phyloP scores from a whole-genome alignment of 1,140 invertebrate species.

The Hylaeus anthracinus region DNA sequence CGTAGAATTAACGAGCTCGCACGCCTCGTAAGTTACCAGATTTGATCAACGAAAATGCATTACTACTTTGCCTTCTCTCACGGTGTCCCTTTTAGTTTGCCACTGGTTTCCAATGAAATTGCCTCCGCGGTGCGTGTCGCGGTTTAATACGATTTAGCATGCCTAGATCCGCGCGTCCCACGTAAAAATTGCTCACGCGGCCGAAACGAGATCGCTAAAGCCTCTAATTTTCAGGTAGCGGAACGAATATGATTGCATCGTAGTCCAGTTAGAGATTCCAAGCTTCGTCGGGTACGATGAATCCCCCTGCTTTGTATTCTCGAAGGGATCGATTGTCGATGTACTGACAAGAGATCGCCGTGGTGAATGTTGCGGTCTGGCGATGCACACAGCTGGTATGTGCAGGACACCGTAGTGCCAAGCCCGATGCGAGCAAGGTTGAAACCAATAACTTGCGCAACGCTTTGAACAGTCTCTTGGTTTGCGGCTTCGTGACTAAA shows the following conservation, averaged over 20 bases:
- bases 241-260: background rate
- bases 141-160: background rate
- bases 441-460: slow-evolving; percentile 65
- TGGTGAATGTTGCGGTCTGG: slow-evolving; percentile 39
- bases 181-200: background rate
- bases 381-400: slow-evolving; percentile 45
- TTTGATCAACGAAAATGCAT: background rate
- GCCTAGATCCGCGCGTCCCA: background rate
- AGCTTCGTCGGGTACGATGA: background rate
- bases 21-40: background rate
- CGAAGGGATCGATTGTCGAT: slow-evolving; percentile 41
- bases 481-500: slow-evolving; percentile 69
- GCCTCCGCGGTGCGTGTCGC: background rate
- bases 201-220: no score
- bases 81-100: background rate
- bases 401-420: slow-evolving; percentile 45
- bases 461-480: slow-evolving; percentile 65
- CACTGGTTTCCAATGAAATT: background rate
- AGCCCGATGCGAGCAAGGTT: slow-evolving; percentile 48
- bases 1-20: no score
- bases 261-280: background rate
- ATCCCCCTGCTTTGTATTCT: slow-evolving; percentile 10
- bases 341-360: slow-evolving; percentile 39
- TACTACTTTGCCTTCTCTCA: background rate
- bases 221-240: background rate